These are phyloP conservation scores for Nixonia krombeini DNA, from an alignment of 1,140 invertebrate genomes.

Conservation along the genomic window DNA sequence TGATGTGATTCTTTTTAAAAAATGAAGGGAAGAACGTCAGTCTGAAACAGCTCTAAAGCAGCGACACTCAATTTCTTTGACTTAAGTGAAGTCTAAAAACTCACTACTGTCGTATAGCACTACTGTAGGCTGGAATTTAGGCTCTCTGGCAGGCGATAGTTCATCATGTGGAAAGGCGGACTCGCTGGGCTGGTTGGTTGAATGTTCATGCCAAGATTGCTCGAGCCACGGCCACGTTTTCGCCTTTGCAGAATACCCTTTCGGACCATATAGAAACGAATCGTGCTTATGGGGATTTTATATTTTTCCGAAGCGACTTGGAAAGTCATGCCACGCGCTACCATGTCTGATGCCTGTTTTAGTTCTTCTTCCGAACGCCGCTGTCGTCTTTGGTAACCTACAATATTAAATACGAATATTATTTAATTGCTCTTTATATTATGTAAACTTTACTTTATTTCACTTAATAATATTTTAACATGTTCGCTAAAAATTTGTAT, in stretches of 20 bases:
- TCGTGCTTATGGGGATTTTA: conserved; percentile 88
- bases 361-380: conserved; percentile 81
- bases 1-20: not conserved
- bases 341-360: conserved; percentile 83
- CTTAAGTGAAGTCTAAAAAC: conserved; percentile 60
- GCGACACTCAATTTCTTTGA: conserved; percentile 55
- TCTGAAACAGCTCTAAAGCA: conserved; percentile 59
- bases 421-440: too few relatives aligned
- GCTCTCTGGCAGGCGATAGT: conserved; percentile 78
- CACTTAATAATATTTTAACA: not conserved
- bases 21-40: conserved; percentile 37
- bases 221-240: conserved; percentile 76
- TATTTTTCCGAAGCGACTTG: conserved; percentile 87
- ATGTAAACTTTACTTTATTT: not conserved
- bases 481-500: too few relatives aligned
- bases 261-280: conserved; percentile 86
- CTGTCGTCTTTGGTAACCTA: conserved; percentile 73
- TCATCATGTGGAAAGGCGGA: conserved; percentile 81
- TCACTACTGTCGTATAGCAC: conserved; percentile 59
- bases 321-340: conserved; percentile 84
- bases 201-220: conserved; percentile 62
- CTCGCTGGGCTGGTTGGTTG: conserved; percentile 74
- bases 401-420: conserved; percentile 6
- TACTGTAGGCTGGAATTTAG: conserved; percentile 71
- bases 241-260: conserved; percentile 84